Evolutionary conservation across 2,113 vertebrate species (phyloP).

Genomic region (Aldabrachelys gigantea): DNA sequence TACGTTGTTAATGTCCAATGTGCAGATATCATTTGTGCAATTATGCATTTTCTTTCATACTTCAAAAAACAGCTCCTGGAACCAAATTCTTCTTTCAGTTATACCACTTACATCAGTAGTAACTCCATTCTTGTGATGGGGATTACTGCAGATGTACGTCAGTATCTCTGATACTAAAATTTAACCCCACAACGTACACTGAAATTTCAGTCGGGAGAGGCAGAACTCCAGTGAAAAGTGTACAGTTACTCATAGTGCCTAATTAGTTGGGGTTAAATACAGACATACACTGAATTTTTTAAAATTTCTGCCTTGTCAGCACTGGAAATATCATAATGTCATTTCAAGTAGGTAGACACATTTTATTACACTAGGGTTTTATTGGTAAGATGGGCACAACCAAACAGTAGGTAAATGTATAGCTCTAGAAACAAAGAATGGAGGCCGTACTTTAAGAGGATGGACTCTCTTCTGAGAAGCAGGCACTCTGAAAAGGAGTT

Average conservation of each 20-base stretch:
- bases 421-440: too few relatives aligned
- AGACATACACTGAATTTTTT: background rate
- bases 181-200: background rate
- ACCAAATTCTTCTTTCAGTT: background rate
- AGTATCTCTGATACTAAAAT: background rate
- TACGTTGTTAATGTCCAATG: background rate
- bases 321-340: background rate
- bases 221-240: background rate
- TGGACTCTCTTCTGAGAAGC: too few relatives aligned
- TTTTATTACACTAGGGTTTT: background rate
- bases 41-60: background rate
- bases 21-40: background rate
- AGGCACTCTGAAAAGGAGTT: too few relatives aligned
- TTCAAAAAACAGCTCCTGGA: background rate
- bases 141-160: background rate
- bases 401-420: too few relatives aligned
- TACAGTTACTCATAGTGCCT: too few relatives aligned
- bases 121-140: rapidly evolving
- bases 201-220: background rate
- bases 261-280: background rate
- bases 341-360: background rate
- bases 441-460: too few relatives aligned
- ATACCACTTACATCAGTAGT: background rate
- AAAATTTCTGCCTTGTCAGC: background rate
- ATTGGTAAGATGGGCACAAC: background rate